Evolutionary conservation across 2,888 invertebrate species (phyloP), one percentile per base, ranked within the genome.

Genomic region (Alloplasta piceator): DNA sequence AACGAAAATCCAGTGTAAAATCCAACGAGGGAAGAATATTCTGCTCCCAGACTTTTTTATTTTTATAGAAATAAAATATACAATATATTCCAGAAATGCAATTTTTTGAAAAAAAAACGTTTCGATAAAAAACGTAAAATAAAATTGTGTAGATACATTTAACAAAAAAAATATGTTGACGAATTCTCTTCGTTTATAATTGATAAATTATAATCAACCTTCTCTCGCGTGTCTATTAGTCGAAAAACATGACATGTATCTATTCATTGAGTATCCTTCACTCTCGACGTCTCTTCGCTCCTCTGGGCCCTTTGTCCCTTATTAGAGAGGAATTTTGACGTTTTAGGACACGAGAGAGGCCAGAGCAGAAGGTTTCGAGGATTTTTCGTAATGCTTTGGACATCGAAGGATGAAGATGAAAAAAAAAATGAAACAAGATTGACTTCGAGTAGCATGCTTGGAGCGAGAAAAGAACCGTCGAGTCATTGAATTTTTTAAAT

Each of bases 281-380:
- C 52, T 5, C 26, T 26, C 26, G 26, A 26, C 26, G 26, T 26
- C 14, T 67, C 38, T 16, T n/a, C 63, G 43, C 9, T 43, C 5
- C 46, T 64, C 46, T 10, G 14, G 64, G 16, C 58, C 66, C 58
- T 66, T 66, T 52, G 14, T 86, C 85, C 83, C 86, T 87, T 89
- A 88, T 90, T 89, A 90, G 87, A 86, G 83, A 86, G 87, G 88
- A 90, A 88, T 89, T 88, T 88, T 85, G 86, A 87, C 87, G 86
- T 66, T 38, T 26, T 52, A 63, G 55, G 12, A 43, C 41, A 61
- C 56, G 55, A 41, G 52, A 67, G 46, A 48, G 16, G 16, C 38
- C n/a, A 64, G 48, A 55, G 10, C 52, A 12, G 43, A 39, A 48
- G 64, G 46, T 61, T 52, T 72, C 46, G 26, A 67, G 72, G 52